Conservation (phyloP, 2,888 invertebrate species). For the Acleris sparsana region DNA sequence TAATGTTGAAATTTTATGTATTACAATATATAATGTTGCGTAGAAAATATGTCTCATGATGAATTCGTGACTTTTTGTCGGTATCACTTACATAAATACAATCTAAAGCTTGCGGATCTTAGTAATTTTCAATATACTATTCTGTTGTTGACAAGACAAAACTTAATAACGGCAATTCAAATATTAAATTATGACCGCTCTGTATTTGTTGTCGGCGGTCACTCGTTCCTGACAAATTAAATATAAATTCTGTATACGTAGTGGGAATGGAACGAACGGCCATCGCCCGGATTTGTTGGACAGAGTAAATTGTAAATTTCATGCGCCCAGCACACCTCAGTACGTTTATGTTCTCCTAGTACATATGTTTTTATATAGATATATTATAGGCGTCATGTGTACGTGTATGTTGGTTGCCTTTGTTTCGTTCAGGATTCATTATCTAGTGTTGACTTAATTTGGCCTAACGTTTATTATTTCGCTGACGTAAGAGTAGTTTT, state of each 20-base stretch:
- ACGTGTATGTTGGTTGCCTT: background rate
- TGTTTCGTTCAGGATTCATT: background rate
- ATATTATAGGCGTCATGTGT: background rate
- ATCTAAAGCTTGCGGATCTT: too few species aligned
- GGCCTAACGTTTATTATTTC: background rate
- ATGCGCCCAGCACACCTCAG: background rate
- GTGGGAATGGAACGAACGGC: background rate
- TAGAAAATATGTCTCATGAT: too few species aligned
- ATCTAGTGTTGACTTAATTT: background rate
- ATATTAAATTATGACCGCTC: background rate
- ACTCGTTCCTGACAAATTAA: conserved; percentile 1
- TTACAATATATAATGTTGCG: too few species aligned
- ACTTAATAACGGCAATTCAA: background rate
- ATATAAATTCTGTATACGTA: conserved; percentile 1
- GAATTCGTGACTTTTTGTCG: too few species aligned
- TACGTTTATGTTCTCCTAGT: conserved; percentile 3
- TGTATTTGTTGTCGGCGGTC: background rate
- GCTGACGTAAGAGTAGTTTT: background rate
- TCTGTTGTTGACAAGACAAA: background rate
- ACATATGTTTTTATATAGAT: background rate
- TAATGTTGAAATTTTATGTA: too few species aligned
- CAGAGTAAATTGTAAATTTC: conserved; percentile 2
- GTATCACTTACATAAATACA: too few species aligned
- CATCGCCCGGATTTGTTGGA: background rate
- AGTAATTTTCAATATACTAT: too few species aligned